Base-by-base conservation (phyloP, 2,113 vertebrate species). In the Phainopepla nitens region DNA sequence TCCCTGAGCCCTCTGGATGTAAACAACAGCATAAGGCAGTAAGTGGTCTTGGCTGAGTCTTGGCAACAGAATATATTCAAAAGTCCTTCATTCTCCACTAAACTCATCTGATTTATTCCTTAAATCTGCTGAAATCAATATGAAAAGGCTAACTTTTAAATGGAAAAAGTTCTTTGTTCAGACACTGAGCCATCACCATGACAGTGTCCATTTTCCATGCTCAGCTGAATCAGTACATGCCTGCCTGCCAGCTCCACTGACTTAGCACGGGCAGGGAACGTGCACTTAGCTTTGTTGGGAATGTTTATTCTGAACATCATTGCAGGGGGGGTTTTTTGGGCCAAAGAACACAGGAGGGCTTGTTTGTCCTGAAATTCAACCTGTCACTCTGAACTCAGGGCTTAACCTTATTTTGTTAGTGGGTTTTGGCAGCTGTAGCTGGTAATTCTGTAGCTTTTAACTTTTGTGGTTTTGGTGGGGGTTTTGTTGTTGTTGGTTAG, bases 331-430 rank as follows among this genome's bases (percentile, higher is more conserved):
- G 22, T 58, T 50, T 44, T 44, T 35, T 27, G 66, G 85, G 17
- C 68, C 75, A 89, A 88, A 78, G 82, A 89, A 85, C 72, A 94
- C 41, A 68, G 76, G 83, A 69, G 80, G 25, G 33, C 51, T 89
- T 96, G 44, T 92, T 96, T 94, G 82, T 89, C 69, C 75, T 90
- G 88, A 94, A 95, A 92, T 88, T 89, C 82, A 96, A 82, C 85
- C 82, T 93, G 68, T 36, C 31, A 64, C 60, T 81, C 76, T 93
- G 90, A 91, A 89, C 60, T 87, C 49, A 28, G 4, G 8, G 64
- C 83, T 95, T 92, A 93, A 92, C 80, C 65, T 94, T 88, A 68
- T 90, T 92, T 95, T 84, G 42, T 20, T 75, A 68, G 51, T 36
- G 64, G 47, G 20, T 68, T 96, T 96, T 96, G 88, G 80, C 76